phyloP scores from a whole-genome alignment of 1,140 invertebrate genomes.

The Mizuhopecten yessoensis region DNA sequence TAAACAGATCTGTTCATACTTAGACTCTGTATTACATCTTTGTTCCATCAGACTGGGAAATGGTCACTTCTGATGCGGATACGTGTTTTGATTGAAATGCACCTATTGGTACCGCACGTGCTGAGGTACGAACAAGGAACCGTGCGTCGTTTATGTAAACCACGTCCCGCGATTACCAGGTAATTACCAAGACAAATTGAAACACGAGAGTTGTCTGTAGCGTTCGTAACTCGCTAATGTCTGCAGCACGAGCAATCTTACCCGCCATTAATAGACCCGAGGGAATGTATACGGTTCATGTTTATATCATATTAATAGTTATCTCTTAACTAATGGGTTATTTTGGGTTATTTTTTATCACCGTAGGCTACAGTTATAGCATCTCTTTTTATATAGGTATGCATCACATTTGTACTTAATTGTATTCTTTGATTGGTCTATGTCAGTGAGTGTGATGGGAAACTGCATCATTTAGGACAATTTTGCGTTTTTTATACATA shows the following conservation, averaged over 20 bases:
- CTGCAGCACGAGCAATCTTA: not conserved
- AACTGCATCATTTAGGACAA: no score
- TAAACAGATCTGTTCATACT: not conserved
- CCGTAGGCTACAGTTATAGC: not conserved
- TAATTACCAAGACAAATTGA: constrained; percentile 32
- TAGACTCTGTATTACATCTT: not conserved
- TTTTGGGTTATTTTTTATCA: not conserved
- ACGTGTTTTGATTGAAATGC: constrained; percentile 32
- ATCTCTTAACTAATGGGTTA: not conserved
- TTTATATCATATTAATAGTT: not conserved
- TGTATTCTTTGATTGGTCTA: not conserved
- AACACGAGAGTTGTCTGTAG: not conserved
- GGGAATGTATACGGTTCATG: not conserved
- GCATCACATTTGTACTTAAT: not conserved
- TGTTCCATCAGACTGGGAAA: not conserved
- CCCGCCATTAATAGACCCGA: not conserved
- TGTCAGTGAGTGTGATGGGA: no score
- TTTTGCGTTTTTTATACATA: no score
- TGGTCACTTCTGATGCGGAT: not conserved
- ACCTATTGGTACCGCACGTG: constrained; percentile 12
- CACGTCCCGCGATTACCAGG: not conserved
- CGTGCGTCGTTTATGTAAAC: constrained; percentile 37
- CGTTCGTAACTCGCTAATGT: not conserved
- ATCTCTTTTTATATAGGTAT: not conserved
- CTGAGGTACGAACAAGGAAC: not conserved